Evolutionary conservation across 2,888 invertebrate genomes (phyloP), one percentile per base, ranked within the genome.

Genomic region (Argyresthia albistria): DNA sequence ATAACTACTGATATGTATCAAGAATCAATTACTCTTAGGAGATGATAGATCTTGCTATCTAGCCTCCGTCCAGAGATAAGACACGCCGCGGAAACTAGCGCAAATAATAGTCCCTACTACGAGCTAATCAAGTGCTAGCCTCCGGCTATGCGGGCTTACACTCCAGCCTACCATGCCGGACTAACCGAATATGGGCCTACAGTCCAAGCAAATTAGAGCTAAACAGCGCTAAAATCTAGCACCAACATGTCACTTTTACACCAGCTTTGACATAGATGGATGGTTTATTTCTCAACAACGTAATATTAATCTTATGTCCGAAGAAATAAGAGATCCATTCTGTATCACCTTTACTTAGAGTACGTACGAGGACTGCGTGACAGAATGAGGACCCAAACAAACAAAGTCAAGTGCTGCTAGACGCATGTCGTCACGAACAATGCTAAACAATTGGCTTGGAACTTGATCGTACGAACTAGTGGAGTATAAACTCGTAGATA

Each of bases 11-110:
- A 69, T 73, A 60, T 59, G 55, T 70, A 71, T 70, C 66, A 57
- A 57, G 59, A 67, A 69, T 70, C 69, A 69, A 71, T 72, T 70
- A 67, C 73, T 72, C 67, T 71, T 60, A 53, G 57, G 60, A 66
- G 69, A 71, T 67, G 70, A 67, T 67, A 67, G 72, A 66, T 66
- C 25, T 25, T 25, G 25, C 25, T 25, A 25, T 25, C 25, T 25
- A 25, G 6, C 57, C 59, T 59, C 58, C 60, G 65, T 59, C 57
- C 57, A 57, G 60, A 73, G 82, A 83, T 83, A 82, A 80, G 68
- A 65, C 78, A 78, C 75, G 76, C 58, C 56, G 66, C 62, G 67
- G 66, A 72, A 76, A 73, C 69, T 73, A 67, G 74, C 63, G 63
- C 73, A 73, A 73, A 72, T 25, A 25, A 25, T 73, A 66, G 42